These are phyloP conservation scores for Poeciliopsis gracilis DNA, from an alignment of 2,797 vertebrate genomes.

Conservation along the genomic window DNA sequence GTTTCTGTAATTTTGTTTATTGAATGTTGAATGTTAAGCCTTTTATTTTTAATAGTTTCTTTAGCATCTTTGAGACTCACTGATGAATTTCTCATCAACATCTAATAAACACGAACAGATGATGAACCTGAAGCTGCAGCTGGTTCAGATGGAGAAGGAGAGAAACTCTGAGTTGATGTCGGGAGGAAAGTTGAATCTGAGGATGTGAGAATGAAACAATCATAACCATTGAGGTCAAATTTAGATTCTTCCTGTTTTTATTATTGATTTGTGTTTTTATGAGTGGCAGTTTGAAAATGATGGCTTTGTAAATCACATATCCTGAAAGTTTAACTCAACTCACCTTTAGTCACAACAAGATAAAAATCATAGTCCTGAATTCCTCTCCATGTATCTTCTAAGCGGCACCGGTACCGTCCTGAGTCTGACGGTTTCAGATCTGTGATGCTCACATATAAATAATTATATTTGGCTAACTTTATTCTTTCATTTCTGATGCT, in stretches of 20 bases:
- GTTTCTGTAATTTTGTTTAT: no score
- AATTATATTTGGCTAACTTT: not conserved
- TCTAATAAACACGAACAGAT: not conserved
- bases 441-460: not conserved
- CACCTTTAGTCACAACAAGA: no score
- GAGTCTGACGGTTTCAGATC: not conserved
- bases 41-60: no score
- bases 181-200: not conserved
- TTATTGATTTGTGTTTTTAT: not conserved
- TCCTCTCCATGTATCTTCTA: not conserved
- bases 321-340: not conserved
- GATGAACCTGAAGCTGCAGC: not conserved
- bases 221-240: not conserved
- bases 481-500: not conserved
- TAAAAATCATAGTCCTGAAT: no score
- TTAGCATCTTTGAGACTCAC: not conserved
- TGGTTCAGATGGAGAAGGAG: conserved; percentile 3
- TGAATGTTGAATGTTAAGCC: no score
- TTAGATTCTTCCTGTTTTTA: not conserved
- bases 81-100: not conserved
- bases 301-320: not conserved
- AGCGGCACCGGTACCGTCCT: not conserved
- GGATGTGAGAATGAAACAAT: not conserved
- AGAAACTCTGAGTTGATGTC: not conserved
- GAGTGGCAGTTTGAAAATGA: not conserved